These are phyloP conservation scores for Dermochelys coriacea DNA, from an alignment of 2,797 vertebrate genomes.

Conservation along the genomic window DNA sequence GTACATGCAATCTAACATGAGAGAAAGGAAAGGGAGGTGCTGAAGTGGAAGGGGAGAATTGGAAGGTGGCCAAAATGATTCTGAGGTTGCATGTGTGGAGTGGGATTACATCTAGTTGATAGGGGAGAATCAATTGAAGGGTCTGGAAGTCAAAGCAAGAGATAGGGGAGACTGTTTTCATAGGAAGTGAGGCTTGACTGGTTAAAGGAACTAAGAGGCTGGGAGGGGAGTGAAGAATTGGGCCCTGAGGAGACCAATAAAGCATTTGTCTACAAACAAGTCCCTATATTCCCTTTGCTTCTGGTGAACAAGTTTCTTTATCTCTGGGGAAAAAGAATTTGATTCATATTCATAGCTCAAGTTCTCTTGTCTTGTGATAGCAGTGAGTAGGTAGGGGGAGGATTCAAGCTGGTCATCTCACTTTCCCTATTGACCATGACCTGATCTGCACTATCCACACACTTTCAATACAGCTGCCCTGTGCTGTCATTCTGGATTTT, in stretches of 20 bases:
- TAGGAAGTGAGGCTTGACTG: neutral
- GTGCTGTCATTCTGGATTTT: neutral
- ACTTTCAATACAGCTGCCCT: neutral
- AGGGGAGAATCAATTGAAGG: neutral
- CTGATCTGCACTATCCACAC: neutral
- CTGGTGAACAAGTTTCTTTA: conserved; percentile 27
- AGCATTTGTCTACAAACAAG: conserved; percentile 44
- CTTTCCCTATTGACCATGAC: neutral
- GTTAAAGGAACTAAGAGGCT: neutral
- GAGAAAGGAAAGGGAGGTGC: neutral
- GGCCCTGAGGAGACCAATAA: neutral
- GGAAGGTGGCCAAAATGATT: neutral
- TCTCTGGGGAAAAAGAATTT: neutral
- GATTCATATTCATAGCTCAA: conserved; percentile 23
- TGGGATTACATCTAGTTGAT: neutral
- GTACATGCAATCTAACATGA: neutral
- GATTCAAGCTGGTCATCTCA: neutral
- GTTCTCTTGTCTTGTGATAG: neutral
- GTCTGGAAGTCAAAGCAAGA: neutral
- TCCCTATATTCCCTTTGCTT: neutral
- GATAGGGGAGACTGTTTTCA: neutral
- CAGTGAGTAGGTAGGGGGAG: neutral
- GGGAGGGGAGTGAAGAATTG: neutral
- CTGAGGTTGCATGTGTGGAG: neutral
- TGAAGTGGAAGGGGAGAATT: neutral